Evolutionary conservation across 2,888 invertebrate species (phyloP).

Genomic region (Drosophila formosana): DNA sequence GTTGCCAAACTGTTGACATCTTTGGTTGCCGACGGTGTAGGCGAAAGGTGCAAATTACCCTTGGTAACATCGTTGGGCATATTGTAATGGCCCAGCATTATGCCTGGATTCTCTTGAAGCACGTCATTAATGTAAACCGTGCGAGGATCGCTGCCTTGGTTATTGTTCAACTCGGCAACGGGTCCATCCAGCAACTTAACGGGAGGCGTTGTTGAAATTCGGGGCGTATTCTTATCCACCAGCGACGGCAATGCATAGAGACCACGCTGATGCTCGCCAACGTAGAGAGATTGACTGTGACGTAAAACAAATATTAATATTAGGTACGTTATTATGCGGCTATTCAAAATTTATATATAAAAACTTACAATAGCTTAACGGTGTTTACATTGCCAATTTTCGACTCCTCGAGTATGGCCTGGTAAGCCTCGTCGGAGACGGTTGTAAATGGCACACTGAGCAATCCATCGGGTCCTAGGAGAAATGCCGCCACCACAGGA

Average conservation of each 20-base stretch:
- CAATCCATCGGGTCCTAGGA: slow-evolving; percentile 91
- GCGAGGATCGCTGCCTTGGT: slow-evolving; percentile 74
- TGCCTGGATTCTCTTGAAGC: slow-evolving; percentile 81
- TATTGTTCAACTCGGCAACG: slow-evolving; percentile 72
- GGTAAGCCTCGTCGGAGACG: slow-evolving; percentile 94
- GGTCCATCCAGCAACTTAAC: slow-evolving; percentile 92
- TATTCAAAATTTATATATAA: too few relatives aligned
- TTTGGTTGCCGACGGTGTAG: slow-evolving; percentile 72
- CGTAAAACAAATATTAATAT: background rate
- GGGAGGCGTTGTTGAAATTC: slow-evolving; percentile 90
- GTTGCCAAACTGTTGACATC: slow-evolving; percentile 81
- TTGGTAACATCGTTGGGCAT: slow-evolving; percentile 87
- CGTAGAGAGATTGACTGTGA: slow-evolving; percentile 94
- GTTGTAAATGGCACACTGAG: slow-evolving; percentile 95
- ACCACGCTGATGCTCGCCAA: slow-evolving; percentile 94
- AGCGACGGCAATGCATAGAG: slow-evolving; percentile 96
- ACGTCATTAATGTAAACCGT: slow-evolving; percentile 86
- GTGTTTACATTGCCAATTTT: slow-evolving; percentile 88
- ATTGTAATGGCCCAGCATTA: slow-evolving; percentile 89
- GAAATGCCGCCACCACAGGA: slow-evolving; percentile 95
- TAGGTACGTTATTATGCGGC: background rate
- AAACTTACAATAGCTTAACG: slow-evolving; percentile 87
- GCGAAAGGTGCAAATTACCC: slow-evolving; percentile 81
- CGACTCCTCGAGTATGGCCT: slow-evolving; percentile 88
- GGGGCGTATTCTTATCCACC: slow-evolving; percentile 95